Evolutionary conservation across 2,888 invertebrate genomes (phyloP), one percentile per base, ranked within the genome.

Genomic region (Oasisia sp.): DNA sequence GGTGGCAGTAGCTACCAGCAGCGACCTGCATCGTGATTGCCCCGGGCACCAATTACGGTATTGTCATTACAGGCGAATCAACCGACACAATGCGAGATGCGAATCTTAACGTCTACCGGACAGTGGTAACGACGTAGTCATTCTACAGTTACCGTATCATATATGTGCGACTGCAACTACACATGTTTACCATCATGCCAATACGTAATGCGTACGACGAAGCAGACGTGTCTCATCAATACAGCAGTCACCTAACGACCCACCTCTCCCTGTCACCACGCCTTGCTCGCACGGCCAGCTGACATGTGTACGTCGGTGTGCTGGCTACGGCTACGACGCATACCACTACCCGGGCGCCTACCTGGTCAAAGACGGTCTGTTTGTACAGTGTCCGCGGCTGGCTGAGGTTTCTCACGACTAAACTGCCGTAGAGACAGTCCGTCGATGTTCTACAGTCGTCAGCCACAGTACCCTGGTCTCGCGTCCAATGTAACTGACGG

Each of bases 71-170:
- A 74, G 14, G 74, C 74, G 74, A 74, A 27, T 74, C 74, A 74
- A 27, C 27, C 27, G 74, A 74, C 74, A 74, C 7, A 7, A 74
- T 7, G 27, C 27, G n/a, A 74, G 0, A 74, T 74, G n/a, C n/a
- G 58, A n/a, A 91, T 50, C 50, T 92, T 56, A 3, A 32, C 94
- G 94, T 32, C 94, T 97, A 97, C 95, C 98, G 98, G 96, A 99
- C 99, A 97, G 99, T 98, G 91, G 99, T 99, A 97, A 98, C 99
- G 95, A 98, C 99, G 97, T 99, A 99, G 97, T 94, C 98, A 98
- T 97, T 98, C 99, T 96, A 97, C 98, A 95, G 99, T 98, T 97
- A 98, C 99, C 96, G 98, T 98, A 99, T 97, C n/a, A 95, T 99
- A 99, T 97, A 98, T 98, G 94, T 99, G 99, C 97, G 98, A 98